Evolutionary conservation across 2,888 invertebrate species (phyloP), one percentile per base, ranked within the genome.

Genomic region (Drosophila lacicola): DNA sequence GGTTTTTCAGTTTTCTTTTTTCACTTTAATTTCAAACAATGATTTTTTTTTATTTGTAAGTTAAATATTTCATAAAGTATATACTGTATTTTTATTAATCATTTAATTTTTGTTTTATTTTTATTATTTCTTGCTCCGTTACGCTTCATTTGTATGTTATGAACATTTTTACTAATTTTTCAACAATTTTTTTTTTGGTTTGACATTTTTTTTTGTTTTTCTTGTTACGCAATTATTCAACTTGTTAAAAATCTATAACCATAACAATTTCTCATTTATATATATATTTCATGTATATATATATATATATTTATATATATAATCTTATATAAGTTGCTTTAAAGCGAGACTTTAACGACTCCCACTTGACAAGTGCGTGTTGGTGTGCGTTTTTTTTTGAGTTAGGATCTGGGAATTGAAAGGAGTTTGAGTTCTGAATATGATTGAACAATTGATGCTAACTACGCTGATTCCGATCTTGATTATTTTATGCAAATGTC

Each of bases 231-330:
- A 91, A 90, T 88, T 90, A 90, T 90, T 90, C 90, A 90, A 90
- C 89, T 90, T 90, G 84, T 87, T 90, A 89, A 88, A 88, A 90
- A 89, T 85, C 89, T 88, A 87, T 90, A 88, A 90, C 89, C 90
- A 88, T 88, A 88, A 88, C 90, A 90, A 88, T 81, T 90, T 87
- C 72, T 80, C 69, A 89, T 83, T 73, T 77, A 79, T 79, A 66
- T 74, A 61, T 57, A 63, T 75, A 64, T 68, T 45, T 55, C 36
- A 65, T 66, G 65, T 74, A 64, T 74, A 50, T 58, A 45, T 58
- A 44, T 68, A 36, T 57, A 60, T 54, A 45, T 49, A 42, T 67
- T 53, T 75, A 77, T 72, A 71, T 84, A 71, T 78, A 72, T 84
- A 56, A 69, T 70, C 76, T 71, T 79, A 74, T 79, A 72, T 86